Conservation (phyloP, 2,888 invertebrate genomes). For the Drosophila nr. medialis region DNA sequence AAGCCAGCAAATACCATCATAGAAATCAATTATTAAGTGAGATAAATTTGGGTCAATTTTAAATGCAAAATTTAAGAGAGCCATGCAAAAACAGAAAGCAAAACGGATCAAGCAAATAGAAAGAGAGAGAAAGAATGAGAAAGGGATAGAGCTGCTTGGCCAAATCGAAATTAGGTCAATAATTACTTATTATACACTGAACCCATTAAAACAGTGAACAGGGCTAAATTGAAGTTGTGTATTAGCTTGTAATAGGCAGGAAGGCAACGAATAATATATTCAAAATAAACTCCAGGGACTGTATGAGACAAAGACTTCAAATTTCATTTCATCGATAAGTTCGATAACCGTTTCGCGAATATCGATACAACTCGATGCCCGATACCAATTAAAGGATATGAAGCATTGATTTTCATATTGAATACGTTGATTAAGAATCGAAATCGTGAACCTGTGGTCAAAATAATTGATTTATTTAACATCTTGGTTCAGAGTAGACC, state of each 20-base stretch:
- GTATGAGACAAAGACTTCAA: background rate
- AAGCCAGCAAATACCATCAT: slow-evolving; percentile 35
- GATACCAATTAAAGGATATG: background rate
- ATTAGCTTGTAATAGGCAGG: background rate
- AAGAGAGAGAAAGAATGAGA: background rate
- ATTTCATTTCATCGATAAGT: background rate
- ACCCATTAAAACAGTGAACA: background rate
- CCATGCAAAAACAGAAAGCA: slow-evolving; percentile 7
- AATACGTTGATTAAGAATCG: background rate
- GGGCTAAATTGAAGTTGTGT: background rate
- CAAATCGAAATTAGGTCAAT: slow-evolving; percentile 55
- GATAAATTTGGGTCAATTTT: slow-evolving; percentile 49
- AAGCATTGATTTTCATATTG: background rate
- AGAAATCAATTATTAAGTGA: slow-evolving; percentile 52
- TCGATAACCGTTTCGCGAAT: too few relatives aligned
- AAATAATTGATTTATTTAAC: background rate
- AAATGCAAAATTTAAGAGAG: slow-evolving; percentile 37
- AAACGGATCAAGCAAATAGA: background rate
- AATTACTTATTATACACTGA: slow-evolving; percentile 17
- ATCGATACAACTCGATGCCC: background rate
- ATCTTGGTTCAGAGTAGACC: background rate
- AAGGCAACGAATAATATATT: background rate
- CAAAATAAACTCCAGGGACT: background rate
- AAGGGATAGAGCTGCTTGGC: slow-evolving; percentile 1
- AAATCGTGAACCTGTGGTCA: background rate